Percentiles rank a stretch among this genome's conserved stretches.
These are phyloP conservation scores for Strigops habroptila DNA, from an alignment of 2,113 vertebrate genomes.

Conservation along the genomic window DNA sequence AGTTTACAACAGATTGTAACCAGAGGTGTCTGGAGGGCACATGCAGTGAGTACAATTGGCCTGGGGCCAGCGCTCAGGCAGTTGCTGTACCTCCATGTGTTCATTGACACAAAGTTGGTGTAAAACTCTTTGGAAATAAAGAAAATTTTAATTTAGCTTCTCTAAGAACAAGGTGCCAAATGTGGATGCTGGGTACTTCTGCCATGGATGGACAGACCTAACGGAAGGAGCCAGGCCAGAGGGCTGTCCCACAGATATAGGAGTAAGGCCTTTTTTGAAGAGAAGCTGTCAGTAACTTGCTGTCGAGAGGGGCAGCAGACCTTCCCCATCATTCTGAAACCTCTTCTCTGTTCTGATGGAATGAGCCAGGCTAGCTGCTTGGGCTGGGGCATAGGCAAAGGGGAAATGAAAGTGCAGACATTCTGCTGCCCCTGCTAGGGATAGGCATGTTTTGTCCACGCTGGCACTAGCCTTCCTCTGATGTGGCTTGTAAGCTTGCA, in stretches of 20 bases:
- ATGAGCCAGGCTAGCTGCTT: not conserved
- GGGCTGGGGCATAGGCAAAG: not conserved
- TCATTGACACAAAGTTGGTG: not conserved
- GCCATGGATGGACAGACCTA: not conserved
- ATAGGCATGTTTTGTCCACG: accelerated
- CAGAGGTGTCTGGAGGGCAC: not conserved
- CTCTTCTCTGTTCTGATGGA: not conserved
- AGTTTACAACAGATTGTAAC: not conserved
- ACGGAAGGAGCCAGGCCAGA: not conserved
- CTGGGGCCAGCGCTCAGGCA: not conserved
- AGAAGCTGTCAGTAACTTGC: not conserved
- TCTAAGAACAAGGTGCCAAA: not conserved
- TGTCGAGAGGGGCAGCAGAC: not conserved
- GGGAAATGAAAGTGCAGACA: not conserved
- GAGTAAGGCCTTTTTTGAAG: not conserved
- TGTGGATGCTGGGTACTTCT: not conserved
- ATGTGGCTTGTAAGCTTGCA: not conserved
- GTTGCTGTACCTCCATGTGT: accelerated
- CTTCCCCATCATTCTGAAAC: not conserved
- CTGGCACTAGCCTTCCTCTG: not conserved
- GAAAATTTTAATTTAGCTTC: not conserved
- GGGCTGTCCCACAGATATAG: not conserved
- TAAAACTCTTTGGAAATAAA: not conserved
- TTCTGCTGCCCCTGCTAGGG: not conserved
- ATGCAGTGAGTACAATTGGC: not conserved